phyloP scores from a whole-genome alignment of 2,797 vertebrate genomes.

The Strix occidentalis region DNA sequence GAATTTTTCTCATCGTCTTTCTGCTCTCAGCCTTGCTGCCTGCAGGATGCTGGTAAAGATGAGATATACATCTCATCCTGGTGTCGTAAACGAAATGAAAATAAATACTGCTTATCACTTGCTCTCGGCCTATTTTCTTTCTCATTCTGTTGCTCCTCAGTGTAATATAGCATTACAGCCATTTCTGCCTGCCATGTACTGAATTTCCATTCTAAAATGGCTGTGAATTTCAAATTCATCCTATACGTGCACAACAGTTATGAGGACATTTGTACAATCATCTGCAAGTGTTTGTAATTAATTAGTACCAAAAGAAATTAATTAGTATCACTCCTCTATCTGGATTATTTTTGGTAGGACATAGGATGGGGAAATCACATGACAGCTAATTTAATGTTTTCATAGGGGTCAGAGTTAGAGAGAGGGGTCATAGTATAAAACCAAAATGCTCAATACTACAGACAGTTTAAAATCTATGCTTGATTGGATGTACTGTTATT shows the following conservation, averaged over 20 bases:
- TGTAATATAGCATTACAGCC: neutral
- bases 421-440: neutral
- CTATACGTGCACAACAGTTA: neutral
- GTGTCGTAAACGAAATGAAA: conserved; percentile 38
- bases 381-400: conserved; percentile 14
- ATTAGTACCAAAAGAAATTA: neutral
- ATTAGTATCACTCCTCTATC: neutral
- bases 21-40: neutral
- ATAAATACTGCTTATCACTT: conserved; percentile 56
- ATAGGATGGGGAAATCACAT: neutral
- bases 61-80: neutral
- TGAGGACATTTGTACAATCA: neutral
- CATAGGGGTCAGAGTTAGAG: neutral
- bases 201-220: neutral
- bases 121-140: neutral
- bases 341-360: neutral
- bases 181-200: neutral
- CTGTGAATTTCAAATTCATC: neutral
- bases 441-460: conserved; percentile 2
- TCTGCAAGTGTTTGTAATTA: neutral
- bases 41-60: neutral
- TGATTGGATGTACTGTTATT: conserved; percentile 24
- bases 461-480: conserved; percentile 35
- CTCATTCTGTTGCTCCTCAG: neutral
- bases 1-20: neutral